Percentiles rank a stretch among this genome's conserved stretches.
Conservation (phyloP, 2,888 invertebrate genomes). For the Crematogaster levior region DNA sequence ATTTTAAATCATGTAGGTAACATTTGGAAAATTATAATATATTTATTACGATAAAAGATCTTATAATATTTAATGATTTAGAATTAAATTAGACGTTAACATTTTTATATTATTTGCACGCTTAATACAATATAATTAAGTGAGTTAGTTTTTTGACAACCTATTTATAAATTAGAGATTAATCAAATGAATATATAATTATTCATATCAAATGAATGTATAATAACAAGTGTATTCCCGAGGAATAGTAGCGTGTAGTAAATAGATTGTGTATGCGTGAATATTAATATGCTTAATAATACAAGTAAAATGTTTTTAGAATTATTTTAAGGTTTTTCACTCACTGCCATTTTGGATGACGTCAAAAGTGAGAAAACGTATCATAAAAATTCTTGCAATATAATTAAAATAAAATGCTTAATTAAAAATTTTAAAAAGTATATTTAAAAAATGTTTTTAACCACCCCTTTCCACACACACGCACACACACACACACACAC, state of each 20-base stretch:
- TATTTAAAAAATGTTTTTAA: too few species aligned
- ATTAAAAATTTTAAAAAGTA: too few species aligned
- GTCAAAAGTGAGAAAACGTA: too few species aligned
- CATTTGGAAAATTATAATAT: not conserved
- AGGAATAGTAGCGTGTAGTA: not conserved
- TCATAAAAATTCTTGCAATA: too few species aligned
- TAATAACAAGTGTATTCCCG: not conserved
- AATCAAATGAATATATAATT: too few species aligned
- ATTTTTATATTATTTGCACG: slow-evolving; percentile 4
- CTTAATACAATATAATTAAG: not conserved
- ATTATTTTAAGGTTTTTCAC: too few species aligned
- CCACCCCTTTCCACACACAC: too few species aligned
- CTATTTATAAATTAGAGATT: slow-evolving; percentile 5
- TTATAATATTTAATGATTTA: slow-evolving; percentile 9
- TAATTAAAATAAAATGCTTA: too few species aligned
- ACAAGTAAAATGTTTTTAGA: not conserved
- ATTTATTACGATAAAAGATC: not conserved
- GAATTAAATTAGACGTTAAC: not conserved
- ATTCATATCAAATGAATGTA: not conserved
- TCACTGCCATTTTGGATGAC: too few species aligned
- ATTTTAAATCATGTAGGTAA: not conserved
- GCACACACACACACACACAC: too few species aligned
- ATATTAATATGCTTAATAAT: not conserved
- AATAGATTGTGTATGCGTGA: not conserved
- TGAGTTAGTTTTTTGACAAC: slow-evolving; percentile 6